These are phyloP conservation scores for Cistogaster globosa DNA, from an alignment of 2,888 invertebrate species.

Conservation along the genomic window DNA sequence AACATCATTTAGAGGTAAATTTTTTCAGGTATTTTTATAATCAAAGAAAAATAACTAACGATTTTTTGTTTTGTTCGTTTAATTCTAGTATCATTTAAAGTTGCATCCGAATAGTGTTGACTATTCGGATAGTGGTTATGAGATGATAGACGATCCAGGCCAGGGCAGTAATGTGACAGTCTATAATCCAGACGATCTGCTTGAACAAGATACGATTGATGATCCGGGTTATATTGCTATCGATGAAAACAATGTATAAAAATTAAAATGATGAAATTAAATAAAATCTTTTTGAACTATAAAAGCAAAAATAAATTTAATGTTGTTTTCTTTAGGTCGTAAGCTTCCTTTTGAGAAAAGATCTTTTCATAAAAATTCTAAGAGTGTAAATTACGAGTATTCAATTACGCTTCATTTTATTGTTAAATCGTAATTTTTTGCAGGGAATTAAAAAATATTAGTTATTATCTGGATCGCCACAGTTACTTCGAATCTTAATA, in stretches of 20 bases:
- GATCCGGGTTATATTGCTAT: slow-evolving; percentile 60
- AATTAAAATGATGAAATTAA: not conserved
- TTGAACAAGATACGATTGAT: slow-evolving; percentile 49
- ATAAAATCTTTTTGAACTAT: too few species aligned
- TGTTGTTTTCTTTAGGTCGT: too few species aligned
- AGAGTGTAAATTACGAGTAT: too few species aligned
- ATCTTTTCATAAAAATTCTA: too few species aligned
- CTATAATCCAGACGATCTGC: slow-evolving; percentile 28
- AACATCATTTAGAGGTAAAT: slow-evolving; percentile 76
- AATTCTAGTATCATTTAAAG: slow-evolving; percentile 74
- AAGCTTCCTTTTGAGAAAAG: too few species aligned
- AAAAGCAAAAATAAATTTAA: too few species aligned
- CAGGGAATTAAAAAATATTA: too few species aligned
- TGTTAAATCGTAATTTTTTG: too few species aligned
- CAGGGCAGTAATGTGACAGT: slow-evolving; percentile 2
- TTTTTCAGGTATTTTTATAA: not conserved
- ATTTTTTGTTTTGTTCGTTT: slow-evolving; percentile 29
- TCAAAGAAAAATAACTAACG: not conserved
- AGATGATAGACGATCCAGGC: slow-evolving; percentile 30
- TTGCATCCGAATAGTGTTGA: slow-evolving; percentile 70
- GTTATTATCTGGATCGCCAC: too few species aligned
- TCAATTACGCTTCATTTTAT: too few species aligned
- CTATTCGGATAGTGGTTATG: slow-evolving; percentile 3
- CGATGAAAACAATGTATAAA: not conserved
- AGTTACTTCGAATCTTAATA: too few species aligned